These are phyloP conservation scores for Troglohyphantes excavatus DNA, from an alignment of 2,888 invertebrate genomes.

Conservation along the genomic window DNA sequence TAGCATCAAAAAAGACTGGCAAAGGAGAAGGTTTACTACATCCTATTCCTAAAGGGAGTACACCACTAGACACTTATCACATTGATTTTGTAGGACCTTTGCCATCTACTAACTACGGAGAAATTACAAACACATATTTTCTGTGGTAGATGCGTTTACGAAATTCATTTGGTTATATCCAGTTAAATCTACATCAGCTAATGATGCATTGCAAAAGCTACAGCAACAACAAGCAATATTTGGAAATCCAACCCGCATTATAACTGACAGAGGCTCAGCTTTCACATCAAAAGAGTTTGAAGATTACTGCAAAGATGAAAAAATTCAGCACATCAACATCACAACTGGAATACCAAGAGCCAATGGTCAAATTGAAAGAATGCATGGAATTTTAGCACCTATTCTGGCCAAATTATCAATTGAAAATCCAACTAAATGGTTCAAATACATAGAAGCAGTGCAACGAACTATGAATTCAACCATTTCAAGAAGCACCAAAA, in stretches of 20 bases:
- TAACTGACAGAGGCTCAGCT: conserved; percentile 31
- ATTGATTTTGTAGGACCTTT: conserved; percentile 21
- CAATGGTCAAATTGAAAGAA: conserved; percentile 23
- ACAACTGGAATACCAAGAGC: not conserved
- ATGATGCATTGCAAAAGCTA: conserved; percentile 1
- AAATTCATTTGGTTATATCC: conserved; percentile 57
- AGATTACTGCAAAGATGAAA: not conserved
- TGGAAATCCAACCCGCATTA: conserved; percentile 28
- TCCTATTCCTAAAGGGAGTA: conserved; percentile 21
- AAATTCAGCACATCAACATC: not conserved
- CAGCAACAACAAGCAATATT: conserved; percentile 14
- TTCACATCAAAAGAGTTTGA: conserved; percentile 40
- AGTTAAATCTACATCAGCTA: conserved; percentile 15
- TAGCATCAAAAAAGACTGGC: not conserved
- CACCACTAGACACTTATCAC: not conserved
- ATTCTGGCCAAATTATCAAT: no score
- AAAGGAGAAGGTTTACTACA: conserved; percentile 38
- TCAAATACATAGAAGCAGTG: not conserved
- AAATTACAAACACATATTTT: conserved; percentile 16
- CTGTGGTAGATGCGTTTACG: conserved; percentile 16
- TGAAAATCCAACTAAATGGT: no score
- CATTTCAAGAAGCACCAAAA: no score
- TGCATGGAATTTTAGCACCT: not conserved
- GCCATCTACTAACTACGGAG: conserved; percentile 12
- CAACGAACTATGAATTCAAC: conserved; percentile 25